Conservation (phyloP, 2,888 invertebrate species). For the Tetragnatha montana region DNA sequence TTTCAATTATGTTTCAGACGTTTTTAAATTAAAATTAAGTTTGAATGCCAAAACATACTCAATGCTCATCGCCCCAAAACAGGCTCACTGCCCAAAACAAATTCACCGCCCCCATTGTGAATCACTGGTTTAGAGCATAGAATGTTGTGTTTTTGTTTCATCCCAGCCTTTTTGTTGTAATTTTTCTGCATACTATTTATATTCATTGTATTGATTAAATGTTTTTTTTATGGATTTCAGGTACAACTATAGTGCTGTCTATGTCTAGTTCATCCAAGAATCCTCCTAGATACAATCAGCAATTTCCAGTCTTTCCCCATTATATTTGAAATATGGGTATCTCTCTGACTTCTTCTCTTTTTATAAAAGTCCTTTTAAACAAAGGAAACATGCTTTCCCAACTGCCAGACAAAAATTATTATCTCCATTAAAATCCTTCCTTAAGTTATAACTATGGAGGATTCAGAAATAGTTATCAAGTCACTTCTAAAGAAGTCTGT, state of each 20-base stretch:
- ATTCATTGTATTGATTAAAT: background rate
- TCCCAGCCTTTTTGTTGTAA: too few relatives aligned
- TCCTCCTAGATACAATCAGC: background rate
- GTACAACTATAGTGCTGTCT: background rate
- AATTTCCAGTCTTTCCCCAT: background rate
- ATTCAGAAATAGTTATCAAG: slow-evolving; percentile 33
- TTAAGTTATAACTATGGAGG: slow-evolving; percentile 30
- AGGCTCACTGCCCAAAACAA: too few relatives aligned
- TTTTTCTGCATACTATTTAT: too few relatives aligned
- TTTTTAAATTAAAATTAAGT: too few relatives aligned
- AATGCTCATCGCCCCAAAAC: too few relatives aligned
- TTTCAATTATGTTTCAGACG: too few relatives aligned
- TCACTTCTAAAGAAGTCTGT: slow-evolving; percentile 57
- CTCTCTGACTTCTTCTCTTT: slow-evolving; percentile 25
- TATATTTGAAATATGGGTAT: slow-evolving; percentile 1
- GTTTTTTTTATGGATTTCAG: background rate
- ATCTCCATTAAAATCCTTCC: background rate
- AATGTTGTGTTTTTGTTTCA: too few relatives aligned
- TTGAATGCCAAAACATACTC: too few relatives aligned
- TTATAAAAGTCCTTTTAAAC: slow-evolving; percentile 22
- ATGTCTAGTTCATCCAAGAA: background rate
- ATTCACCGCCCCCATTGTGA: too few relatives aligned
- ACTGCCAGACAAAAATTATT: background rate
- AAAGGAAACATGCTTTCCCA: slow-evolving; percentile 45
- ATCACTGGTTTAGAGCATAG: too few relatives aligned